These are phyloP conservation scores for Neoniphon sammara DNA, from an alignment of 2,797 vertebrate genomes.

Conservation along the genomic window DNA sequence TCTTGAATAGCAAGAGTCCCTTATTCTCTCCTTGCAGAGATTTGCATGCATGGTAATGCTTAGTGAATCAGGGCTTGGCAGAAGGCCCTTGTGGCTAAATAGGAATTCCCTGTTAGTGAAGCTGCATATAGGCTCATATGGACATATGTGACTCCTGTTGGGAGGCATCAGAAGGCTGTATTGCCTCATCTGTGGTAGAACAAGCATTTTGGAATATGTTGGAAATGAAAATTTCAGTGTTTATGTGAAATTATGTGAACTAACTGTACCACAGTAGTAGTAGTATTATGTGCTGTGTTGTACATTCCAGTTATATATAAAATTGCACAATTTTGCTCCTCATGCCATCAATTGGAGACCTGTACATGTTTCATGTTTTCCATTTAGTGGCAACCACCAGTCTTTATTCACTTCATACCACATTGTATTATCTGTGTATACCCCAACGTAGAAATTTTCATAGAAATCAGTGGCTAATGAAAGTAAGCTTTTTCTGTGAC, in stretches of 20 bases:
- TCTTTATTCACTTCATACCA: conserved; percentile 17
- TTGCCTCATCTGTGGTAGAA: conserved; percentile 57
- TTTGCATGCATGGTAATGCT: too few relatives aligned
- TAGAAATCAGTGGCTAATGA: neutral
- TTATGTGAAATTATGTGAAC: conserved; percentile 72
- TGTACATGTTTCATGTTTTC: conserved; percentile 68
- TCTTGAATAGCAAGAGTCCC: too few relatives aligned
- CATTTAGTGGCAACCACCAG: conserved; percentile 47
- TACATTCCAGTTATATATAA: conserved; percentile 60
- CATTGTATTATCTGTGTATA: conserved; percentile 26
- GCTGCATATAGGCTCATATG: conserved; percentile 47
- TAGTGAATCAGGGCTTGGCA: conserved; percentile 35
- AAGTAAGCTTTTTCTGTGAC: too few relatives aligned
- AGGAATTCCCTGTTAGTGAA: conserved; percentile 63
- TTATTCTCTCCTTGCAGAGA: too few relatives aligned
- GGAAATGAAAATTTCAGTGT: conserved; percentile 64
- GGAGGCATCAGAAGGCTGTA: conserved; percentile 58
- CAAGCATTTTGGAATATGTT: conserved; percentile 73
- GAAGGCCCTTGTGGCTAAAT: conserved; percentile 68
- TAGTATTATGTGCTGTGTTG: conserved; percentile 58
- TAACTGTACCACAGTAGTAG: conserved; percentile 64
- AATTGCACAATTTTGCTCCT: conserved; percentile 51
- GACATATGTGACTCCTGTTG: conserved; percentile 63
- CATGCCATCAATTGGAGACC: conserved; percentile 46
- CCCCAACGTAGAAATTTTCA: neutral